Evolutionary conservation across 2,797 vertebrate species (phyloP).

Genomic region (Oreonectes daqikongensis): DNA sequence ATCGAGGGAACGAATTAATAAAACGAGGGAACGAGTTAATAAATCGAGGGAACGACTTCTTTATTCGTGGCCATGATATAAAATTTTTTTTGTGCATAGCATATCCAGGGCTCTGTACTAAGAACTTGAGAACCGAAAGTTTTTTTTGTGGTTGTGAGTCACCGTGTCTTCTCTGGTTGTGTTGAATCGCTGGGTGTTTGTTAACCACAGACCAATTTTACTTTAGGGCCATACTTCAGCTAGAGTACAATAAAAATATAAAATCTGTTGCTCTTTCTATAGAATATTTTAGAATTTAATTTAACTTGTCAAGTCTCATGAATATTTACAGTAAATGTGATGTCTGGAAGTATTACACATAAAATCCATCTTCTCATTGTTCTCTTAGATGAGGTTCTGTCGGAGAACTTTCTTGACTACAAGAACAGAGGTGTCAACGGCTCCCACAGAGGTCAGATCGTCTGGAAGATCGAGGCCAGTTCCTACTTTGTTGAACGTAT

Average conservation of each 20-base stretch:
- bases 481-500: constrained; percentile 89
- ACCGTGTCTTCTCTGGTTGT: not conserved
- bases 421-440: constrained; percentile 89
- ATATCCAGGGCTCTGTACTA: too few species aligned
- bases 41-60: too few species aligned
- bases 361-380: constrained; percentile 1
- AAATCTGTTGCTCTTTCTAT: too few species aligned
- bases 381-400: constrained; percentile 83
- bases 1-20: too few species aligned
- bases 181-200: not conserved
- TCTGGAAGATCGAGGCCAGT: constrained; percentile 90
- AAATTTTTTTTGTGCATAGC: too few species aligned
- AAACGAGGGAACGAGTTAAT: too few species aligned
- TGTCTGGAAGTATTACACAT: not conserved
- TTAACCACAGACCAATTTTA: constrained; percentile 1
- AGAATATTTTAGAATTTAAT: too few species aligned
- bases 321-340: not conserved
- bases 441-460: constrained; percentile 86
- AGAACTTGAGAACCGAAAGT: not conserved
- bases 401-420: constrained; percentile 89
- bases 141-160: not conserved
- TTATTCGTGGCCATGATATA: too few species aligned
- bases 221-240: not conserved
- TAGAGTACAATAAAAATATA: too few species aligned
- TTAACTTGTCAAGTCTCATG: too few species aligned